A percentile compares a stretch with the other conserved stretches of the same genome.
phyloP scores from a whole-genome alignment of 64 coral and sea anemone species.

The Stichodactyla mertensii region DNA sequence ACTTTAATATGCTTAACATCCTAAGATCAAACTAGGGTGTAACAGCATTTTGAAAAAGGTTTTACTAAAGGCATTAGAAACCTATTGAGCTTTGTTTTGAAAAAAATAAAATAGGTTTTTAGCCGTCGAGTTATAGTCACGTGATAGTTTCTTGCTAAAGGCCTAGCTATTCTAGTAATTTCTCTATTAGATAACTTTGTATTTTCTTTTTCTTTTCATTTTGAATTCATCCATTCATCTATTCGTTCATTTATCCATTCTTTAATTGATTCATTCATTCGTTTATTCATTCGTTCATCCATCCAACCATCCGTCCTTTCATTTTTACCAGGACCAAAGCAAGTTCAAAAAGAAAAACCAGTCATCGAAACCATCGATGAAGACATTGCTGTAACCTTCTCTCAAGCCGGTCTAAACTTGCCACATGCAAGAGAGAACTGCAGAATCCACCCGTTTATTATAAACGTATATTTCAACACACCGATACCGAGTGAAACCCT shows the following conservation, averaged over 20 bases:
- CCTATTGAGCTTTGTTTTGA: too few relatives aligned
- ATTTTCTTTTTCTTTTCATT: too few relatives aligned
- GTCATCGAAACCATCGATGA: background rate
- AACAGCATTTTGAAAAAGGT: too few relatives aligned
- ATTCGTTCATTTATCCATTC: background rate
- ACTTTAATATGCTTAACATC: too few relatives aligned
- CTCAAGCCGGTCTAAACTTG: background rate
- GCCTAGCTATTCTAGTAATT: too few relatives aligned
- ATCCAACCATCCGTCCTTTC: background rate
- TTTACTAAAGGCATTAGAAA: too few relatives aligned
- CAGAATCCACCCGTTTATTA: background rate
- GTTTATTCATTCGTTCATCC: background rate
- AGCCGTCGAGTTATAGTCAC: too few relatives aligned
- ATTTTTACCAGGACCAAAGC: background rate
- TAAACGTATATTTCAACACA: background rate
- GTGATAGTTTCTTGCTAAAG: too few relatives aligned
- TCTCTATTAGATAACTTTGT: too few relatives aligned
- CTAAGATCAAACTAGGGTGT: too few relatives aligned
- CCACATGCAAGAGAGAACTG: conserved; percentile 12
- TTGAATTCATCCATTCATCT: too few relatives aligned
- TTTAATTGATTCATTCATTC: background rate
- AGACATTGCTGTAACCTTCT: background rate
- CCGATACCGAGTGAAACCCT: background rate
- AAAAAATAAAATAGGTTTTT: too few relatives aligned
- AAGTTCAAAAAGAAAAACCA: background rate